phyloP scores from a whole-genome alignment of 2,888 invertebrate genomes.

The Dexiosoma caninum region DNA sequence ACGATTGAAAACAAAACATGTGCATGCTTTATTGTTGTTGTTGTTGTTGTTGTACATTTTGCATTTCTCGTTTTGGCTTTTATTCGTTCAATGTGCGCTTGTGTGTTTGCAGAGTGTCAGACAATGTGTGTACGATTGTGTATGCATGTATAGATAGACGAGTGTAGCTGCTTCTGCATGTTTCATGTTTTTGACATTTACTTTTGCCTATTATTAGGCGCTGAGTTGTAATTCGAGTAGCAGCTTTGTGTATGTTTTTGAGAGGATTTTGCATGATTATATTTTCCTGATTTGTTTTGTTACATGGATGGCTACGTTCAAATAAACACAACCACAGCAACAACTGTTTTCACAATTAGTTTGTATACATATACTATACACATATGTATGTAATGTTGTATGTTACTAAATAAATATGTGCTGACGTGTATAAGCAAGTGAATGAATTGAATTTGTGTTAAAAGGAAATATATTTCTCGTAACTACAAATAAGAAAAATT shows the following conservation, averaged over 20 bases:
- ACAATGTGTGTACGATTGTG: not conserved
- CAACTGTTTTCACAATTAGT: conserved; percentile 1
- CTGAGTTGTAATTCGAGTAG: conserved; percentile 52
- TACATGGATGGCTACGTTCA: conserved; percentile 36
- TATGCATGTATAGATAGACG: not conserved
- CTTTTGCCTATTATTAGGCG: conserved; percentile 54
- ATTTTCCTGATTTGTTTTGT: conserved; percentile 58
- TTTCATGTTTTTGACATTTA: conserved; percentile 57
- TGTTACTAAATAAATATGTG: too few relatives aligned
- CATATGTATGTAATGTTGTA: not conserved
- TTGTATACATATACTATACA: not conserved
- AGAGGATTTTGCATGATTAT: conserved; percentile 49
- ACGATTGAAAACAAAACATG: conserved; percentile 55
- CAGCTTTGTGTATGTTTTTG: conserved; percentile 34
- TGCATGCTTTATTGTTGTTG: conserved; percentile 37
- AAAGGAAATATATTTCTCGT: conserved; percentile 20
- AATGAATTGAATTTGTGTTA: conserved; percentile 54
- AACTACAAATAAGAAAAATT: not conserved
- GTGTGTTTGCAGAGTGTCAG: not conserved
- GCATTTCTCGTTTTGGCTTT: not conserved
- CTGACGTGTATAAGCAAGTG: conserved; percentile 35
- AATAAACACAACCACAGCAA: not conserved
- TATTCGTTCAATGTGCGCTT: conserved; percentile 19
- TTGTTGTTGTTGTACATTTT: conserved; percentile 20
- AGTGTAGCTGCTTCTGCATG: not conserved